phyloP scores from a whole-genome alignment of 2,113 vertebrate genomes.

The Tor tambroides region DNA sequence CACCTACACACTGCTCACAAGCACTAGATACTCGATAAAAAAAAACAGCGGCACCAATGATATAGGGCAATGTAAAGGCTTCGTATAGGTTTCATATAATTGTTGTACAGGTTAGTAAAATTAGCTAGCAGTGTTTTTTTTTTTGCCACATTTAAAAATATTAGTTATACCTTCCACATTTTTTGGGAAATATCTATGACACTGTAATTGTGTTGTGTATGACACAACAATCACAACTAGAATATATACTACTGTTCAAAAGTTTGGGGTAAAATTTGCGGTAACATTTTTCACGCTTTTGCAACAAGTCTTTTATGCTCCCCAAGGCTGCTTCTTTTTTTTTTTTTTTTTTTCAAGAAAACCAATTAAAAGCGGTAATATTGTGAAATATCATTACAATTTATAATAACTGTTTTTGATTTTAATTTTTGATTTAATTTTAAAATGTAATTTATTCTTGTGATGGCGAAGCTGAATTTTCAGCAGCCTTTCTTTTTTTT shows the following conservation, averaged over 20 bases:
- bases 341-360: too few species aligned
- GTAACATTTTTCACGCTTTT: too few species aligned
- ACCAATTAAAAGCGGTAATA: too few species aligned
- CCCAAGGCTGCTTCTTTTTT: too few species aligned
- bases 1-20: constrained; percentile 13
- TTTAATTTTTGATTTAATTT: too few species aligned
- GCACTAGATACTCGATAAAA: not conserved
- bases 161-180: not conserved
- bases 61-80: not conserved
- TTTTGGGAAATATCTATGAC: not conserved
- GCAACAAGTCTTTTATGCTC: too few species aligned
- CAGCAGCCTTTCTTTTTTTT: not conserved
- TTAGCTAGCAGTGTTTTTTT: not conserved
- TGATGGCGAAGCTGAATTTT: not conserved
- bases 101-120: not conserved
- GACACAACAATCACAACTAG: not conserved
- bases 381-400: too few species aligned
- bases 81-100: not conserved
- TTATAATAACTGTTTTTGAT: too few species aligned
- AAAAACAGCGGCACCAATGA: too few species aligned
- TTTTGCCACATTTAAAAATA: not conserved
- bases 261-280: not conserved
- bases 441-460: not conserved
- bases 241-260: not conserved
- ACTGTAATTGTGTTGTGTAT: not conserved